Evolutionary conservation across 2,113 vertebrate genomes (phyloP), one percentile per base, ranked within the genome.

Genomic region (Heterotis niloticus): DNA sequence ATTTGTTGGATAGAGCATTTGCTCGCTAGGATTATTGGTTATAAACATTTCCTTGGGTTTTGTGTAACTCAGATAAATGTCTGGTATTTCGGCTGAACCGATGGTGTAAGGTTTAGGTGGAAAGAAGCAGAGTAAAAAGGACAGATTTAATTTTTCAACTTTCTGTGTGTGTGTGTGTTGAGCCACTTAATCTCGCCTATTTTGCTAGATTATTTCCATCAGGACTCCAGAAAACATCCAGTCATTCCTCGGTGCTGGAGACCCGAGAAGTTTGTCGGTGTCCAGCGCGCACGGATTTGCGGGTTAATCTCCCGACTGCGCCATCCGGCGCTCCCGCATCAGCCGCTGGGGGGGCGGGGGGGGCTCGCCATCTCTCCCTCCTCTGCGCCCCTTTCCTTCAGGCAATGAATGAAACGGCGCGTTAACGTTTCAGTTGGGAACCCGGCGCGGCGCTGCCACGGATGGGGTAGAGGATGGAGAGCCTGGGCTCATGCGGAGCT

Each of bases 221-320:
- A 87, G 84, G 81, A 85, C 80, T 78, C 85, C 78, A 84, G 88
- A 88, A 83, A 88, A 90, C 88, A 86, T 89, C 90, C 90, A 81
- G 88, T 89, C 83, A 87, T 90, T 91, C 89, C 90, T 88, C 81
- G 85, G 83, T 89, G 88, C 87, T 83, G 87, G 82, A 78, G 84
- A 86, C 86, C 88, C 93, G 93, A 93, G 92, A 94, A 88, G 88
- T 88, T 62, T 90, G 89, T 90, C 69, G 88, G 84, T 90, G 89
- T 90, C 88, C 88, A 87, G 82, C 83, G 89, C 79, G 86, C 87
- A 86, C 90, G 91, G 90, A 92, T 91, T 92, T 92, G 84, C 16
- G 87, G 88, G 89, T 91, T 93, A 92, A 92, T 91, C 92, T 91
- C 87, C 84, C 87, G 88, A 86, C 87, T 82, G 88, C 87, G 91